Evolutionary conservation across 2,113 vertebrate genomes (phyloP), one percentile per base, ranked within the genome.

Genomic region (Pseudopipra pipra): DNA sequence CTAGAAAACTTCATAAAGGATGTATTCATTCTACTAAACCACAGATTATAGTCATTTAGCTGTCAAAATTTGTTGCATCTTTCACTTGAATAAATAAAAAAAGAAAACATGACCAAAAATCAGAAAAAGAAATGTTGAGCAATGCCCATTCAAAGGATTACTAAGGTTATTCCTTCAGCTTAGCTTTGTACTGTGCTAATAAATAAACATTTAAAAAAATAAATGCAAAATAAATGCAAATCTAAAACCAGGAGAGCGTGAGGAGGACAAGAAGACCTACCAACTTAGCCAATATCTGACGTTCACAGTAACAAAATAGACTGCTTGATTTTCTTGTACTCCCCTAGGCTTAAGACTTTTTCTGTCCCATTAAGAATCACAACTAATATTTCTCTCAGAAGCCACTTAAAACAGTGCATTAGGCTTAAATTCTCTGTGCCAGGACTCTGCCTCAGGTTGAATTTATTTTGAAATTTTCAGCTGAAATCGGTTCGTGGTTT

Each of bases 1-100:
- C n/a, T 56, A 58, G 37, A 91, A 85, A 65, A 62, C 11, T 93
- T 91, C 67, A 90, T 93, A 95, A 95, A 91, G 59, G 30, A 49
- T 79, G 19, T 16, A 93, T 94, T 96, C 46, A 87, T 93, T 82
- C 58, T 58, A 62, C 54, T 49, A 68, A 95, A 46, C 41, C 30
- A 55, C 28, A 39, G 25, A 55, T 93, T 73, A 28, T 14, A 71
- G 46, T 63, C 24, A 83, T 76, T 87, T 62, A 41, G 18, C 39
- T 80, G 43, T 86, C 89, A 87, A 91, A 94, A 93, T 55, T 16
- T 62, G 41, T 93, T 54, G 37, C 28, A 58, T 71, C 43, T 79
- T 85, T 63, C 33, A 71, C 39, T 85, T 31, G 14, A 87, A 81
- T 65, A 80, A 84, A 71, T 31, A 47, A 67, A 68, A 3, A 85